Evolutionary conservation across 2,888 invertebrate genomes (phyloP), one percentile per base, ranked within the genome.

Genomic region (Saturnia japonica): DNA sequence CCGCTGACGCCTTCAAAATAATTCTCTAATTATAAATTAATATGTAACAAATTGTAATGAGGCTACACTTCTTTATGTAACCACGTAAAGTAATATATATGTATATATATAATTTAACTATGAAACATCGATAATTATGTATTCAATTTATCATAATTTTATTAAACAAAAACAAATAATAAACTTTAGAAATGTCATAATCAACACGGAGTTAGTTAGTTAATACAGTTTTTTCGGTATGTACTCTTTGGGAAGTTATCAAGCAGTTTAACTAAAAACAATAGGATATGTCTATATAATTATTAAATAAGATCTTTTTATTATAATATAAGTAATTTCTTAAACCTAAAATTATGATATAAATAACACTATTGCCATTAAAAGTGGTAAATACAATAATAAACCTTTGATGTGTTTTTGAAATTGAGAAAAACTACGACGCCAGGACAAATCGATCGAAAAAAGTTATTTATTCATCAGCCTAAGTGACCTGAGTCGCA

Each of bases 151-250:
- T 60, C 14, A 60, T 14, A 60, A 60, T 14, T 28, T 14, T 6
- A 60, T 28, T 64, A 40, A 34, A 19, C 34, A 40, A 77, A 80
- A 85, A 84, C 80, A 81, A 76, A 76, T 76, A 80, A 78, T 80
- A 82, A 78, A 81, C 80, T 87, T 88, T 79, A 87, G 90, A 89
- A 90, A 90, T 90, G 90, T 85, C 85, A 80, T 74, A 81, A 81
- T 77, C 78, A 77, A 72, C 72, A 70, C 71, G 75, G 71, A 68
- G 68, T 25, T 14, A 68, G 73, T 68, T 51, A 43, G 42, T 57
- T 60, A 73, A 71, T 67, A 72, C 62, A 73, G 68, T 62, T 72
- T 68, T 67, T 66, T 71, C 73, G 68, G 34, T 70, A 72, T 72
- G 72, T 71, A 73, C 70, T 79, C 80, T 81, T 84, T 82, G 82